These are phyloP conservation scores for Lates calcarifer DNA, from an alignment of 2,113 vertebrate genomes.

Conservation along the genomic window DNA sequence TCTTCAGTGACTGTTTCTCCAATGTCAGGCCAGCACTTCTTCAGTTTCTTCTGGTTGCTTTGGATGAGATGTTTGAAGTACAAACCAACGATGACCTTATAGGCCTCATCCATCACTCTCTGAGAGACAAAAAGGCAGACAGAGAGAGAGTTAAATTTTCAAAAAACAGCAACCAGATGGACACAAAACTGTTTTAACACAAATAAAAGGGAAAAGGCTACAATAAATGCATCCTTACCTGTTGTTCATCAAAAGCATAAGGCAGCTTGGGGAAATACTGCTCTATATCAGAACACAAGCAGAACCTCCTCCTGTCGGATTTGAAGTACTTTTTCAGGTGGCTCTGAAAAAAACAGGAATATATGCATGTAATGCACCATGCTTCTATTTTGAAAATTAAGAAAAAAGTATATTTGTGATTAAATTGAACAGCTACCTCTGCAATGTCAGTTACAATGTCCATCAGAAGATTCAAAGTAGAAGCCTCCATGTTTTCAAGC, in stretches of 20 bases:
- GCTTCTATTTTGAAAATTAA: background rate
- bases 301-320: rapidly evolving
- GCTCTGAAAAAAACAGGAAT: slow-evolving; percentile 38
- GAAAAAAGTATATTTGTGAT: background rate
- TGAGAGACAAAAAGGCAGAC: slow-evolving; percentile 32
- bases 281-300: background rate
- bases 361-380: background rate
- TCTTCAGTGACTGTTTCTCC: slow-evolving; percentile 36
- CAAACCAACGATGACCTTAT: slow-evolving; percentile 31
- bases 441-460: background rate
- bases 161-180: background rate
- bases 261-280: slow-evolving; percentile 18
- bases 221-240: slow-evolving; percentile 43
- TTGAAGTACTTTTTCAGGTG: slow-evolving; percentile 69
- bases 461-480: slow-evolving; percentile 34
- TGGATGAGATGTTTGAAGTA: slow-evolving; percentile 70
- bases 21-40: slow-evolving; percentile 54
- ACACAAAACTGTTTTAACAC: too few species aligned
- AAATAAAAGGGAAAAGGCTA: too few species aligned
- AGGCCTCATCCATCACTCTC: slow-evolving; percentile 61
- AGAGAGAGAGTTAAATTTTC: background rate
- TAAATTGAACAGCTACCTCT: slow-evolving; percentile 46
- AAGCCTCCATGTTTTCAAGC: slow-evolving; percentile 49
- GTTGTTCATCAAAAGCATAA: slow-evolving; percentile 21
- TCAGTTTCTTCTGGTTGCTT: slow-evolving; percentile 21